A percentile compares a stretch with the other conserved stretches of the same genome.
Conservation (phyloP, 2,113 vertebrate genomes). For the Physeter macrocephalus region DNA sequence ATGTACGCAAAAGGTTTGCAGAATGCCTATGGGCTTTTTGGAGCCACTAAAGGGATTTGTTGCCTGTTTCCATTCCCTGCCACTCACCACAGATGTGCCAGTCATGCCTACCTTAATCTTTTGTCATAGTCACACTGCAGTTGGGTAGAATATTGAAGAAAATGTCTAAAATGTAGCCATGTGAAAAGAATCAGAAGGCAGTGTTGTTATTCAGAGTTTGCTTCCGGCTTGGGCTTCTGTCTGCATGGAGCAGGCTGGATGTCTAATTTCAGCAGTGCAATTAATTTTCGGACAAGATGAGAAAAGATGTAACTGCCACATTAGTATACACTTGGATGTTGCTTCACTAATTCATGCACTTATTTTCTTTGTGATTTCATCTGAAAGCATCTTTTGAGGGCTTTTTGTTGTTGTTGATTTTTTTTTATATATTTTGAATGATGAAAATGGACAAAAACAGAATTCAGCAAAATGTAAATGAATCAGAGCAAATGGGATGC, state of each 20-base stretch:
- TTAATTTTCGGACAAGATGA: conserved; percentile 62
- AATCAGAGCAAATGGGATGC: conserved; percentile 58
- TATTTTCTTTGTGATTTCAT: conserved; percentile 56
- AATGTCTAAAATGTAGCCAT: conserved; percentile 51
- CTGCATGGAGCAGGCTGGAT: not conserved
- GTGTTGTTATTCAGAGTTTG: conserved; percentile 26
- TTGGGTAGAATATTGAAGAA: conserved; percentile 37
- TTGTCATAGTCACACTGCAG: conserved; percentile 40
- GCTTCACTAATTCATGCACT: conserved; percentile 57
- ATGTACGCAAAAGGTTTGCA: not conserved
- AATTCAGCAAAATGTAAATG: conserved; percentile 77
- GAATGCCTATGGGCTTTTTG: not conserved
- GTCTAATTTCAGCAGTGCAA: conserved; percentile 48
- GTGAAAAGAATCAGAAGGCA: conserved; percentile 45
- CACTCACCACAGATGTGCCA: conserved; percentile 40
- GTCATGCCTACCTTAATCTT: conserved; percentile 33
- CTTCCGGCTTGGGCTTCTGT: conserved; percentile 19
- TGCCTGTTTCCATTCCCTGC: not conserved
- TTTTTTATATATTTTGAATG: conserved; percentile 54
- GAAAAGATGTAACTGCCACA: conserved; percentile 28
- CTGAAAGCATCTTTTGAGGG: conserved; percentile 64
- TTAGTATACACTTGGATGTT: conserved; percentile 12
- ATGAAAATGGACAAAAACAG: conserved; percentile 67
- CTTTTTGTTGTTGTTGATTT: conserved; percentile 49
- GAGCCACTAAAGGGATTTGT: not conserved